phyloP scores from a whole-genome alignment of 2,888 invertebrate genomes.

The Trissolcus japonicus region DNA sequence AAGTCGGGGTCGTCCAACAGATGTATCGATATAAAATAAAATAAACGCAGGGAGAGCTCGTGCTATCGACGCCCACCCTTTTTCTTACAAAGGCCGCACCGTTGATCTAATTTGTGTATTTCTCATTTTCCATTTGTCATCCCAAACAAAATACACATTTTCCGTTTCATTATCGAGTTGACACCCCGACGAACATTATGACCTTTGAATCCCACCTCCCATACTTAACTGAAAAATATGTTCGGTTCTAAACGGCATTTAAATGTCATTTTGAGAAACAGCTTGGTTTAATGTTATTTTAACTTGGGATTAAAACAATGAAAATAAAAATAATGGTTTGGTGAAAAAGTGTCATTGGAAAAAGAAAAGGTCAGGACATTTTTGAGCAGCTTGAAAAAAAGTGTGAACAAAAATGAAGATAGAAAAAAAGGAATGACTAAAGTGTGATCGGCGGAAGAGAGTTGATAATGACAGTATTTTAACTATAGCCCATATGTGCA shows the following conservation, averaged over 20 bases:
- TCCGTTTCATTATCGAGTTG: slow-evolving; percentile 2
- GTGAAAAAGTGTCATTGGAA: neutral
- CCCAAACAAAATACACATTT: slow-evolving; percentile 15
- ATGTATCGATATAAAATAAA: slow-evolving; percentile 65
- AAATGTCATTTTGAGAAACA: too few relatives aligned
- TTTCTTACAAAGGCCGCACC: slow-evolving; percentile 46
- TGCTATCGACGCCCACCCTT: slow-evolving; percentile 50
- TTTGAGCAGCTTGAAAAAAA: neutral
- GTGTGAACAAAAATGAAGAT: neutral
- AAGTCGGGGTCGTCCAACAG: slow-evolving; percentile 64
- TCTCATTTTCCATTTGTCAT: slow-evolving; percentile 41
- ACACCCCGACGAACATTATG: too few relatives aligned
- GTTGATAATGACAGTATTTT: slow-evolving; percentile 40
- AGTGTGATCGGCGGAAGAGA: slow-evolving; percentile 25
- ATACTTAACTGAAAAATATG: too few relatives aligned
- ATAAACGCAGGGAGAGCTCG: slow-evolving; percentile 52
- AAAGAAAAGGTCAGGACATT: too few relatives aligned
- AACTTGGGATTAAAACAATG: neutral
- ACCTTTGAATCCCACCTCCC: too few relatives aligned
- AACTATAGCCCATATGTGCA: slow-evolving; percentile 32
- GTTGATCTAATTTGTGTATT: slow-evolving; percentile 53
- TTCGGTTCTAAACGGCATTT: too few relatives aligned
- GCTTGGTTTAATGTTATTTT: neutral
- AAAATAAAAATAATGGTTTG: neutral
- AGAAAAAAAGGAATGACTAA: slow-evolving; percentile 14